A percentile compares a stretch with the other conserved stretches of the same genome.
phyloP scores from a whole-genome alignment of 2,113 vertebrate genomes.

The Megaptera novaeangliae region DNA sequence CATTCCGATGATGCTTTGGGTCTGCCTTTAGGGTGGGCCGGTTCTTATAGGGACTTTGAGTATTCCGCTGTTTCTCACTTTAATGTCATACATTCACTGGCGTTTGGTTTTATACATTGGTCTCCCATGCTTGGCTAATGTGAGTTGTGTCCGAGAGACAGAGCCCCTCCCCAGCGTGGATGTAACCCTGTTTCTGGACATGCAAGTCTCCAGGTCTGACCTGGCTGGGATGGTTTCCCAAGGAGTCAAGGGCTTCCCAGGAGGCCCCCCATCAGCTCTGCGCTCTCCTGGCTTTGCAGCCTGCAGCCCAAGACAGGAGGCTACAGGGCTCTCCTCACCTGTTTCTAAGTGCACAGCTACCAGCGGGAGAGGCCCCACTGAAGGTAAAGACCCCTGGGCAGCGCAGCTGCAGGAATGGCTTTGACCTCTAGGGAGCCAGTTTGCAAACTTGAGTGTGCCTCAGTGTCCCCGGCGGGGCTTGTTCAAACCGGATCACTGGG shows the following conservation, averaged over 20 bases:
- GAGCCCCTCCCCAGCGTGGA: background rate
- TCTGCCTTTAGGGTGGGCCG: background rate
- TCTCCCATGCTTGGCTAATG: accelerated
- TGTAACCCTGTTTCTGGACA: background rate
- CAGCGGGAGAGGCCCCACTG: background rate
- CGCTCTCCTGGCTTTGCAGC: too few species aligned
- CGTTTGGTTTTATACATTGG: background rate
- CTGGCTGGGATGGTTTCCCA: background rate
- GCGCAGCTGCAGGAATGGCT: too few species aligned
- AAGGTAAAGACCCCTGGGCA: background rate
- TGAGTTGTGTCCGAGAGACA: background rate
- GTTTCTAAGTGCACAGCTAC: background rate
- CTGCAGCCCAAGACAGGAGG: background rate
- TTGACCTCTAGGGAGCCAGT: background rate
- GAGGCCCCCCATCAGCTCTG: accelerated
- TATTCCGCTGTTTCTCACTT: too few species aligned
- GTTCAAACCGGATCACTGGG: background rate
- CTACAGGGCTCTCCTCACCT: background rate
- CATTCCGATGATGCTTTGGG: too few species aligned
- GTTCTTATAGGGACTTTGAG: accelerated
- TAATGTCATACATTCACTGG: accelerated
- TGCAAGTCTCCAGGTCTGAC: background rate
- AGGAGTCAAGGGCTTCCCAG: background rate
- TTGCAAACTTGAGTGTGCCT: background rate
- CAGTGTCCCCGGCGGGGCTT: background rate